Conservation (phyloP, 2,113 vertebrate species). For the Misgurnus anguillicaudatus region DNA sequence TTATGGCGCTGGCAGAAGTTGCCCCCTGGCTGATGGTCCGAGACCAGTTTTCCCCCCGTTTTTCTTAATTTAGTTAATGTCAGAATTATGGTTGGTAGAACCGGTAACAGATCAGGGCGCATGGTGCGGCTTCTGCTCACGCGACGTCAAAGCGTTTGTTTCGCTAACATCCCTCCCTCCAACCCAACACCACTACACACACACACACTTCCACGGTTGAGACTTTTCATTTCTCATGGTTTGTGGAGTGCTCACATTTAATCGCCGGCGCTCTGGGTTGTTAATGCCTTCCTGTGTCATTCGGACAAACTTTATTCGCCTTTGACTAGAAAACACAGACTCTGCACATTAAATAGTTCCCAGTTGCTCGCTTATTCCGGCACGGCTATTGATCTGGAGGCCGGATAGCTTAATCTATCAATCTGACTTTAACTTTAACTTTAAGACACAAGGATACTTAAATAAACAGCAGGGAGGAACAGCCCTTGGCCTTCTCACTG, state of each 20-base stretch:
- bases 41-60: slow-evolving; percentile 28
- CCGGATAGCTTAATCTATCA: slow-evolving; percentile 61
- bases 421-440: slow-evolving; percentile 51
- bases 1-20: slow-evolving; percentile 39
- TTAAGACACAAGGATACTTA: slow-evolving; percentile 48
- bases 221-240: slow-evolving; percentile 50
- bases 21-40: slow-evolving; percentile 30
- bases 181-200: slow-evolving; percentile 7
- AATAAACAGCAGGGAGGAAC: slow-evolving; percentile 44
- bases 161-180: slow-evolving; percentile 10
- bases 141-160: slow-evolving; percentile 31
- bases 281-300: slow-evolving; percentile 33
- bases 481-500: slow-evolving; percentile 43
- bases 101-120: slow-evolving; percentile 44
- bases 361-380: slow-evolving; percentile 33
- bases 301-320: slow-evolving; percentile 32
- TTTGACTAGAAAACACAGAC: slow-evolving; percentile 37
- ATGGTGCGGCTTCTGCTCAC: slow-evolving; percentile 9
- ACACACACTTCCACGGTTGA: slow-evolving; percentile 10
- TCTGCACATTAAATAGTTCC: slow-evolving; percentile 47
- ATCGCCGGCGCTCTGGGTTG: slow-evolving; percentile 17
- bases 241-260: slow-evolving; percentile 46
- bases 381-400: slow-evolving; percentile 49
- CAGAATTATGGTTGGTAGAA: slow-evolving; percentile 4
- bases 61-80: slow-evolving; percentile 22